Conservation (phyloP, 2,888 invertebrate genomes). For the Acrocyrtus sp. region DNA sequence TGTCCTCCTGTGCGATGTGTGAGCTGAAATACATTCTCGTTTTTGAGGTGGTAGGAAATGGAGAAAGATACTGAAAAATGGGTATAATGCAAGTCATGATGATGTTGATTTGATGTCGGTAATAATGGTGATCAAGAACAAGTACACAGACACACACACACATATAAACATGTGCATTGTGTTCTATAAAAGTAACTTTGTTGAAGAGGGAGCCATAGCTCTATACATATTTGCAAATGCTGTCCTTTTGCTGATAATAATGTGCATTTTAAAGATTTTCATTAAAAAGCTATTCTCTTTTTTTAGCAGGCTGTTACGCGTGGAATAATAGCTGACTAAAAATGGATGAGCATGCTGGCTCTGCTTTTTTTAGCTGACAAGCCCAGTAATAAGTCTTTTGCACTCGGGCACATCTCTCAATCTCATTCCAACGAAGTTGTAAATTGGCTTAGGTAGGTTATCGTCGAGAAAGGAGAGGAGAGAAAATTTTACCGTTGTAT, state of each 20-base stretch:
- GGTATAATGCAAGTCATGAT: conserved; percentile 41
- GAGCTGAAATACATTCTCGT: too few species aligned
- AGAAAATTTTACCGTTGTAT: too few species aligned
- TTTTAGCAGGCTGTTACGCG: too few species aligned
- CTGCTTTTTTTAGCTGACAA: too few species aligned
- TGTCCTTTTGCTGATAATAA: conserved; percentile 29
- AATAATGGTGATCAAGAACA: conserved; percentile 7
- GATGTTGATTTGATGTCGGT: conserved; percentile 10
- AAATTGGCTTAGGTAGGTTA: too few species aligned
- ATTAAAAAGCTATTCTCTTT: conserved; percentile 41
- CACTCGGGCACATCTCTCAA: too few species aligned
- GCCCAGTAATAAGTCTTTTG: too few species aligned
- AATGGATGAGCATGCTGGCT: conserved; percentile 40
- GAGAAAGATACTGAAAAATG: conserved; percentile 19
- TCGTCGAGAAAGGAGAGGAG: too few species aligned
- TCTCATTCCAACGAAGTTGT: too few species aligned
- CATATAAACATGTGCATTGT: too few species aligned
- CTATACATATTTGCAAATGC: conserved; percentile 16
- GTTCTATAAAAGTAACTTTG: conserved; percentile 16
- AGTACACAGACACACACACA: conserved; percentile 19
- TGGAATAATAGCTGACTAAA: conserved; percentile 23
- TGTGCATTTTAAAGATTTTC: conserved; percentile 47
- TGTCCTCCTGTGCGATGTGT: too few species aligned
- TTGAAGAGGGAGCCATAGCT: too few species aligned
- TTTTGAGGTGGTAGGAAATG: not conserved